Conservation (phyloP, 2,888 invertebrate species). For the Acronicta aceris region DNA sequence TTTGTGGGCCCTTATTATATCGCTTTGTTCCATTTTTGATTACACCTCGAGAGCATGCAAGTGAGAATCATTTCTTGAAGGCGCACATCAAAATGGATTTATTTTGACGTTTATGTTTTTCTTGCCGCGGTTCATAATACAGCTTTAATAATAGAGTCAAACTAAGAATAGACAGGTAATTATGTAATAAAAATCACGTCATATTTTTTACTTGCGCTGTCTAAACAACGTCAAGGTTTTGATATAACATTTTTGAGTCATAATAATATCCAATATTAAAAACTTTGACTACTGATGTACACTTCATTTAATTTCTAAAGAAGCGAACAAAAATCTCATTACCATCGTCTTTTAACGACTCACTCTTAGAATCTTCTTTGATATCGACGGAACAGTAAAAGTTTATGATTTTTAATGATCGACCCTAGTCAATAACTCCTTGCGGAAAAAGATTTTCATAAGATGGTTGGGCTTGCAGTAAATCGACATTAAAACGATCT, state of each 20-base stretch:
- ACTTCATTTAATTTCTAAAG: slow-evolving; percentile 38
- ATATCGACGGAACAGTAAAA: slow-evolving; percentile 71
- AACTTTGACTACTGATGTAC: slow-evolving; percentile 42
- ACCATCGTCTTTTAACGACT: slow-evolving; percentile 75
- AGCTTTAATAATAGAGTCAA: slow-evolving; percentile 36
- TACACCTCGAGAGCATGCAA: slow-evolving; percentile 31
- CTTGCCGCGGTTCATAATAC: slow-evolving; percentile 16
- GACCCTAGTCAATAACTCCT: slow-evolving; percentile 23
- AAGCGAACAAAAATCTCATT: slow-evolving; percentile 70
- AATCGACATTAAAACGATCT: no score
- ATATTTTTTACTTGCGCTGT: slow-evolving; percentile 38
- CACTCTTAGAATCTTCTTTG: slow-evolving; percentile 75
- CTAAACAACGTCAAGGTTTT: slow-evolving; percentile 39
- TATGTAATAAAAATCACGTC: slow-evolving; percentile 39
- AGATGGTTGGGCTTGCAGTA: no score
- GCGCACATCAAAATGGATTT: slow-evolving; percentile 35
- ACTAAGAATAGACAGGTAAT: slow-evolving; percentile 44
- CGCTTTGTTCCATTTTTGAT: slow-evolving; percentile 56
- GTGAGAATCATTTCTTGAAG: slow-evolving; percentile 40
- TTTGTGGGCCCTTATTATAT: slow-evolving; percentile 55
- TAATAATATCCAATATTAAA: slow-evolving; percentile 22
- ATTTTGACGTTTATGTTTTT: slow-evolving; percentile 49
- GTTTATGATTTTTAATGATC: slow-evolving; percentile 67
- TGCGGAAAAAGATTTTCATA: slow-evolving; percentile 8
- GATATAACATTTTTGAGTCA: slow-evolving; percentile 23